A percentile compares a stretch with the other conserved stretches of the same genome.
Evolutionary conservation across 2,113 vertebrate species (phyloP).

Genomic region (Stigmatopora nigra): DNA sequence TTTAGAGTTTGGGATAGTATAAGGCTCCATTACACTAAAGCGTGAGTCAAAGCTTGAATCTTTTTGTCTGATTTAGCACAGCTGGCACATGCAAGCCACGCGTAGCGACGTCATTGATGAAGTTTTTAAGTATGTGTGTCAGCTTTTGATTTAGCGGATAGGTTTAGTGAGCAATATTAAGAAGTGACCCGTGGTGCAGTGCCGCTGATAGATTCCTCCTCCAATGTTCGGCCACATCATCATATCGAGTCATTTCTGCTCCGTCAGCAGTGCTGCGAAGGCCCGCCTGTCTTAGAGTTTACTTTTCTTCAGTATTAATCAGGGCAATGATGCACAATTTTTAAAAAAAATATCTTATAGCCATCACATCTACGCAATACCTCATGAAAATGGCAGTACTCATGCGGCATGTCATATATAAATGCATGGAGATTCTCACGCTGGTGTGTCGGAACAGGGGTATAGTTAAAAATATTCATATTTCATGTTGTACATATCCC

Average conservation of each 20-base stretch:
- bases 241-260: slow-evolving; percentile 65
- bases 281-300: slow-evolving; percentile 34
- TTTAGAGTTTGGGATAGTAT: background rate
- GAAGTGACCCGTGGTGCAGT: slow-evolving; percentile 49
- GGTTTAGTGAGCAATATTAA: slow-evolving; percentile 54
- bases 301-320: slow-evolving; percentile 1
- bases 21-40: background rate
- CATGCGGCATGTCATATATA: background rate
- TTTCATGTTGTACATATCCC: too few species aligned
- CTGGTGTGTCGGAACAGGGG: background rate
- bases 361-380: slow-evolving; percentile 17
- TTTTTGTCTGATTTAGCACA: slow-evolving; percentile 23
- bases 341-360: background rate
- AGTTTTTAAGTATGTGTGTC: slow-evolving; percentile 21
- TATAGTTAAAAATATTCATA: background rate
- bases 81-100: slow-evolving; percentile 4
- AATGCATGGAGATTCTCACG: background rate
- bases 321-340: background rate
- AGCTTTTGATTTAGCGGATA: slow-evolving; percentile 51
- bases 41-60: slow-evolving; percentile 7
- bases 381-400: slow-evolving; percentile 8
- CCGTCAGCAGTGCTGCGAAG: slow-evolving; percentile 63
- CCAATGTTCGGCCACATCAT: slow-evolving; percentile 62
- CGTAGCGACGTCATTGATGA: slow-evolving; percentile 5
- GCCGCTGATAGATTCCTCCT: slow-evolving; percentile 66